Evolutionary conservation across 2,797 vertebrate species (phyloP), one percentile per base, ranked within the genome.

Genomic region (Sphenodon punctatus): DNA sequence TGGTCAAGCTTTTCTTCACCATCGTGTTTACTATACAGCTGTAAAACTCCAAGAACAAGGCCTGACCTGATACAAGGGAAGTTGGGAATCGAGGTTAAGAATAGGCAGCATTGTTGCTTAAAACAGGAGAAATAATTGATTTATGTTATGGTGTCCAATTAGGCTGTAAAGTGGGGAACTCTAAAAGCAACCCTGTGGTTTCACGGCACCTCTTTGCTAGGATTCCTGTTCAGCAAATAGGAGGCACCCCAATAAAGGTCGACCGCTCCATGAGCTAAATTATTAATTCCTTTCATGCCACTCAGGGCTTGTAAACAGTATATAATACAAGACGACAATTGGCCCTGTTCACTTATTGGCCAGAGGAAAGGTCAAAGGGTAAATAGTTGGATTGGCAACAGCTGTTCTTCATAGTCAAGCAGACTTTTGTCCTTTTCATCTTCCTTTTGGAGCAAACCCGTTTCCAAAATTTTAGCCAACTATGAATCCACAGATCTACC

Each of bases 151-250:
- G 85, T 88, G 94, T 93, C 94, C 95, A 97, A 97, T 97, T 97
- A 97, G 97, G 96, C 95, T 97, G 95, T 98, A 97, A 99, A 98
- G 94, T 93, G 92, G 93, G 95, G 92, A 92, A 95, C 90, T 95
- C 94, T 94, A 87, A 94, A 95, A 92, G 90, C 88, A 94, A 88
- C 91, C 92, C 93, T 46, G 87, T 93, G 92, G 93, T 91, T 96
- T 95, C 75, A 91, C 91, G 88, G 93, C 80, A 85, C 81, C 78
- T 78, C 70, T 93, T 92, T 88, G 86, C 93, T 94, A 91, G 89
- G 91, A 84, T 94, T 95, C 93, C 90, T 95, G 84, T 93, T 90
- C 93, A 51, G 91, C 92, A 95, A 93, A 94, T 75, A 92, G 92
- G 94, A 93, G 93, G 91, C 91, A 95, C 94, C 96, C 94, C 95